Conservation (phyloP, 2,888 invertebrate genomes). For the Eupithecia exiguata region DNA sequence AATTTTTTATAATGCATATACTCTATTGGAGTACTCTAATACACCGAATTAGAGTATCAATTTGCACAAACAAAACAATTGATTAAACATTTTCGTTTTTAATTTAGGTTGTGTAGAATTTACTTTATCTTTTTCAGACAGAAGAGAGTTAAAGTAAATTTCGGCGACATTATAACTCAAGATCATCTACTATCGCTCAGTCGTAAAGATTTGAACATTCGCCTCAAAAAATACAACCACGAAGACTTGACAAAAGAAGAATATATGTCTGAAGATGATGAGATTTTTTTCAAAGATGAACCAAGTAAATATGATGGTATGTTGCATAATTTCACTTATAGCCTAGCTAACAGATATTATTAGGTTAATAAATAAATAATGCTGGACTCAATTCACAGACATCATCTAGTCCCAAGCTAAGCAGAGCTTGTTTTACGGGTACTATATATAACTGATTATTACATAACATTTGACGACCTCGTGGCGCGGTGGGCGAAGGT, state of each 20-base stretch:
- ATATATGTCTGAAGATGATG: conserved; percentile 55
- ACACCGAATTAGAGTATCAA: too few species aligned
- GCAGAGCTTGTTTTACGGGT: too few species aligned
- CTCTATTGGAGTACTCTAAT: too few species aligned
- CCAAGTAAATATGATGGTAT: conserved; percentile 77
- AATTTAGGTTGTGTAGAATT: not conserved
- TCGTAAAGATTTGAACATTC: conserved; percentile 66
- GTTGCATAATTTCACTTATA: conserved; percentile 15
- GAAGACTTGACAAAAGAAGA: conserved; percentile 56
- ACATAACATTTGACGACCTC: too few species aligned
- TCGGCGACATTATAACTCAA: conserved; percentile 67
- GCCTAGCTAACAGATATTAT: not conserved
- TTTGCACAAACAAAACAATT: too few species aligned
- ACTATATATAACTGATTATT: too few species aligned
- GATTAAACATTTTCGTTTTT: not conserved
- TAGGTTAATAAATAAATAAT: too few species aligned
- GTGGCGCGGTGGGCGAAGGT: too few species aligned
- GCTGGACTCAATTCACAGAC: too few species aligned
- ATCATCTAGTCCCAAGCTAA: too few species aligned
- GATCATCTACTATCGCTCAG: conserved; percentile 68
- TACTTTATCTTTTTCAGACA: conserved; percentile 56
- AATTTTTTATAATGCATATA: too few species aligned
- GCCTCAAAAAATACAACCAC: conserved; percentile 66
- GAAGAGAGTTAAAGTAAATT: conserved; percentile 72
- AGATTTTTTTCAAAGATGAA: conserved; percentile 52